Percentiles rank a stretch among this genome's conserved stretches.
Evolutionary conservation across 1,140 invertebrate species (phyloP).

Genomic region (Hylaeus volcanicus): DNA sequence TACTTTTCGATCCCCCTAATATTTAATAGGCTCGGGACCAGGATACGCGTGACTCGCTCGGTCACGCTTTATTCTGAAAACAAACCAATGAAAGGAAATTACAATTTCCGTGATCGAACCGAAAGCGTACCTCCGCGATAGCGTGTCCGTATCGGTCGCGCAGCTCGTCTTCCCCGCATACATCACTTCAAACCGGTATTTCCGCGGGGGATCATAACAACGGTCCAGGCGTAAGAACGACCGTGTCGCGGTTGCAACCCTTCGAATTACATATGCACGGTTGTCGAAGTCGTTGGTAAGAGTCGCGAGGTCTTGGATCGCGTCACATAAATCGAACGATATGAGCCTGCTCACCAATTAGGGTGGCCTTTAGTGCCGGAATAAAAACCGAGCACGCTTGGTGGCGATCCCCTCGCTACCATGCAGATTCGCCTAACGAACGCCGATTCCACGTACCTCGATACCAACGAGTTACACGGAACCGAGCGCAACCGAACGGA

Average conservation of each 20-base stretch:
- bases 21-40: too few relatives aligned
- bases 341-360: neutral
- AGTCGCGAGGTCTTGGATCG: neutral
- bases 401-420: neutral
- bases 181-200: constrained; percentile 21
- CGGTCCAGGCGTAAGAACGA: neutral
- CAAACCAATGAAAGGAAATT: neutral
- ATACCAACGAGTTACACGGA: neutral
- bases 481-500: neutral
- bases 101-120: neutral
- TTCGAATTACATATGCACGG: constrained; percentile 28
- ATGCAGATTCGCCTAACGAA: constrained; percentile 13
- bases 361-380: neutral
- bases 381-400: constrained; percentile 13
- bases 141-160: neutral
- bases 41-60: too few relatives aligned
- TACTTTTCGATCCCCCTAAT: too few relatives aligned
- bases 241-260: neutral
- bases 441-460: neutral
- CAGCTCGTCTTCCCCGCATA: neutral
- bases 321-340: constrained; percentile 23
- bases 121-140: neutral
- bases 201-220: neutral
- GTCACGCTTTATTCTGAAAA: too few relatives aligned
- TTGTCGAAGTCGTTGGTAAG: neutral